A percentile compares a stretch with the other conserved stretches of the same genome.
phyloP scores from a whole-genome alignment of 2,113 vertebrate species.

The Motacilla alba region DNA sequence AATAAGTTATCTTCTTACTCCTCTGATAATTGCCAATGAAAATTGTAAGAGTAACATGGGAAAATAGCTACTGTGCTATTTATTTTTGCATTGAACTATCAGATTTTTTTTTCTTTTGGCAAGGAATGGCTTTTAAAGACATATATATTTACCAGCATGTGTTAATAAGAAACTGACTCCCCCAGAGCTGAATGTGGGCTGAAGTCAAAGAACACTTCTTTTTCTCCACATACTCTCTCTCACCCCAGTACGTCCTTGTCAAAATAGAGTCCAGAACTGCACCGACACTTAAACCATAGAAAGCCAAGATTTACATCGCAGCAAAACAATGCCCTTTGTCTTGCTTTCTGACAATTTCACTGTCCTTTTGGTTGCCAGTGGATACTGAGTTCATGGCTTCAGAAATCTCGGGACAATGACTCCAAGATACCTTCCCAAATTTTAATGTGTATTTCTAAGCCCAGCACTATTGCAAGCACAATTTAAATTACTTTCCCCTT shows the following conservation, averaged over 20 bases:
- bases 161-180: background rate
- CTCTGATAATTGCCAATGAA: background rate
- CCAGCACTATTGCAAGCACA: background rate
- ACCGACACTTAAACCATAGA: background rate
- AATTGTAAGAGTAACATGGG: background rate
- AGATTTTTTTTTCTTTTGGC: background rate
- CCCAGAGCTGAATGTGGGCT: background rate
- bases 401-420: background rate
- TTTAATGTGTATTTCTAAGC: background rate
- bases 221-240: background rate
- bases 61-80: background rate
- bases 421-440: background rate
- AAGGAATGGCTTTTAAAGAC: background rate
- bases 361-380: background rate
- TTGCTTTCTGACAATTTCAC: background rate
- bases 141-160: background rate
- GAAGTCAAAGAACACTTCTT: background rate
- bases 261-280: background rate
- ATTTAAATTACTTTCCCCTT: background rate
- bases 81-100: background rate
- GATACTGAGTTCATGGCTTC: background rate
- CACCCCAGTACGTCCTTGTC: background rate
- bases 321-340: rapidly evolving
- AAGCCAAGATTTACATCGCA: background rate
- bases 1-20: background rate